phyloP scores from a whole-genome alignment of 2,113 vertebrate genomes.

The Mugil cephalus region DNA sequence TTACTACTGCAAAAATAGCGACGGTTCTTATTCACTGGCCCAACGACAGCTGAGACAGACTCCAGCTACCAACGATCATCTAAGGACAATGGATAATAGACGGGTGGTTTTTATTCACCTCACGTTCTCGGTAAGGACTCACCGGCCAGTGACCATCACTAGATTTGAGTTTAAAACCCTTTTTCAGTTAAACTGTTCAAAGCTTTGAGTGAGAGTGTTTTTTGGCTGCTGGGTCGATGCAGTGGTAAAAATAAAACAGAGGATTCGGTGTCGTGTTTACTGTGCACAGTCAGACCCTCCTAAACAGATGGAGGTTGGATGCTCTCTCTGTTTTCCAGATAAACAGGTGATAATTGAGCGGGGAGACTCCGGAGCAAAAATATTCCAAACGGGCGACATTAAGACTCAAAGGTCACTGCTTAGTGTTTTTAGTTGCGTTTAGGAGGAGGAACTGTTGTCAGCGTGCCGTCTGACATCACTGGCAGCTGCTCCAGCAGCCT shows the following conservation, averaged over 20 bases:
- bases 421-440: conserved; percentile 10
- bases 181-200: background rate
- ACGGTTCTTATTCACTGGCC: no score
- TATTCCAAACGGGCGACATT: conserved; percentile 32
- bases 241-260: conserved; percentile 4
- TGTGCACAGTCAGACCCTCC: conserved; percentile 10
- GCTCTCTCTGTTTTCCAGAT: conserved; percentile 4
- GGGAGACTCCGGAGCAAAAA: conserved; percentile 31
- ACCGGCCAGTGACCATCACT: background rate
- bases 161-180: background rate
- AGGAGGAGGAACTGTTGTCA: conserved; percentile 8
- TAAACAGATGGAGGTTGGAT: conserved; percentile 21
- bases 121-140: background rate
- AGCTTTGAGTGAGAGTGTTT: background rate
- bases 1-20: no score
- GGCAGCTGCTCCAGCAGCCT: conserved; percentile 55
- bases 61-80: no score
- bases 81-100: no score
- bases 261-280: background rate
- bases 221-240: background rate
- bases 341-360: conserved; percentile 47
- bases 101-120: background rate
- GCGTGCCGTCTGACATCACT: conserved; percentile 18
- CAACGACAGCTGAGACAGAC: no score
- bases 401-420: conserved; percentile 16